These are phyloP conservation scores for Zhengitettix transpicula DNA, from an alignment of 2,888 invertebrate species.

Conservation along the genomic window DNA sequence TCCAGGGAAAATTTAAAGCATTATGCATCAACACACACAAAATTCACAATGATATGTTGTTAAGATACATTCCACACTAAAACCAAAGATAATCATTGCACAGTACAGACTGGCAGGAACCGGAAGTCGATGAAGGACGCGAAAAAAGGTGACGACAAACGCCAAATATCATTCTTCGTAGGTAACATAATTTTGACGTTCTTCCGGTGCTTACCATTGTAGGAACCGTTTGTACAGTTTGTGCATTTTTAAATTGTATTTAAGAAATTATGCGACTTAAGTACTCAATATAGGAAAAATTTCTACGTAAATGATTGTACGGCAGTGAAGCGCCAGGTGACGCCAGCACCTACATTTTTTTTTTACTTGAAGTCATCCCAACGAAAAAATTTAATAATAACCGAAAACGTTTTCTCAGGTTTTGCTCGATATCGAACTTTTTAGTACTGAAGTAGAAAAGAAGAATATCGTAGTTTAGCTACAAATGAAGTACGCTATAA, in stretches of 20 bases:
- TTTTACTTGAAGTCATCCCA: slow-evolving; percentile 2
- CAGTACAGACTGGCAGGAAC: slow-evolving; percentile 14
- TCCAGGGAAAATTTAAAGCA: slow-evolving; percentile 11
- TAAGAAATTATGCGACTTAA: slow-evolving; percentile 11
- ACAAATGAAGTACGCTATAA: slow-evolving; percentile 16
- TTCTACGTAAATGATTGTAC: not conserved
- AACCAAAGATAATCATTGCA: slow-evolving; percentile 14
- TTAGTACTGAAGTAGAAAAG: slow-evolving; percentile 13
- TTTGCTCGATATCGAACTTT: slow-evolving; percentile 12
- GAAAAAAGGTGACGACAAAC: too few species aligned
- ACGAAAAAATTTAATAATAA: slow-evolving; percentile 3
- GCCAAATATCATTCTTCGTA: too few species aligned
- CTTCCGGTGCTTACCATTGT: slow-evolving; percentile 13
- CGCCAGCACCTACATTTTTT: slow-evolving; percentile 6
- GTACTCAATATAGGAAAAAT: slow-evolving; percentile 1
- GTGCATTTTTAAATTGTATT: slow-evolving; percentile 8
- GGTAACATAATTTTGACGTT: not conserved
- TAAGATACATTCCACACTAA: slow-evolving; percentile 15
- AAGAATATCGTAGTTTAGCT: slow-evolving; percentile 13
- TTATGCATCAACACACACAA: slow-evolving; percentile 14
- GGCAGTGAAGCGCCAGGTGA: slow-evolving; percentile 1
- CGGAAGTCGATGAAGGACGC: slow-evolving; percentile 1
- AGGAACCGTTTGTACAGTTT: slow-evolving; percentile 14
- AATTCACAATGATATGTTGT: slow-evolving; percentile 16
- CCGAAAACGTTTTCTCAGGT: slow-evolving; percentile 3